Conservation (phyloP, 2,113 vertebrate genomes). For the Leptodactylus fuscus region DNA sequence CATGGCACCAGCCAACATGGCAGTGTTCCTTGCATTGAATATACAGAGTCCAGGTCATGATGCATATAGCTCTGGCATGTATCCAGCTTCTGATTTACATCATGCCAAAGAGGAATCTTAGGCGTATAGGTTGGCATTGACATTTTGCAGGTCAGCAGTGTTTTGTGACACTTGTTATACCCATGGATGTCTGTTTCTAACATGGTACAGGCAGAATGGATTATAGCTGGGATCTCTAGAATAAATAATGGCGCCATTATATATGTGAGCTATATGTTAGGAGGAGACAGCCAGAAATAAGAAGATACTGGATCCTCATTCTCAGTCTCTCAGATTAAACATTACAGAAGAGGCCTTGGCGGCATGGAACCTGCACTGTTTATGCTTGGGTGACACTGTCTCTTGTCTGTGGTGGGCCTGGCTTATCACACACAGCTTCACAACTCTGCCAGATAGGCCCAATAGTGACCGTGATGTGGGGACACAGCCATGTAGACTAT, state of each 20-base stretch:
- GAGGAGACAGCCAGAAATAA: background rate
- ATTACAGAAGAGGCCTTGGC: background rate
- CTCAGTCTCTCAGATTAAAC: conserved; percentile 35
- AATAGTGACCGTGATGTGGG: background rate
- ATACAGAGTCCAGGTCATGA: background rate
- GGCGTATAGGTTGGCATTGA: background rate
- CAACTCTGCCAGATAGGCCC: conserved; percentile 17
- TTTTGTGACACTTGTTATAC: conserved; percentile 18
- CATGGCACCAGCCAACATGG: background rate
- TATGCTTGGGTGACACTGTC: conserved; percentile 2
- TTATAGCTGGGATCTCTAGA: background rate
- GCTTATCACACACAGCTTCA: background rate
- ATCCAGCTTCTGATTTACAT: conserved; percentile 5
- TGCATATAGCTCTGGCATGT: background rate
- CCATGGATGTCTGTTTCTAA: background rate
- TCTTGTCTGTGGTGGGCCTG: conserved; percentile 23
- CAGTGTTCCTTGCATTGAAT: background rate
- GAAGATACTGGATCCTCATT: conserved; percentile 3
- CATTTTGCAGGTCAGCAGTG: background rate
- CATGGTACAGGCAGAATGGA: background rate
- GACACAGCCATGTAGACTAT: background rate
- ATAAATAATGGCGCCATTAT: conserved; percentile 17
- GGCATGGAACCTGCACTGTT: conserved; percentile 15
- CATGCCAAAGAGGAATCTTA: background rate
- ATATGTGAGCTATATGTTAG: conserved; percentile 19